Evolutionary conservation across 2,888 invertebrate species (phyloP).

Genomic region (Hirtodrosophila duncani): DNA sequence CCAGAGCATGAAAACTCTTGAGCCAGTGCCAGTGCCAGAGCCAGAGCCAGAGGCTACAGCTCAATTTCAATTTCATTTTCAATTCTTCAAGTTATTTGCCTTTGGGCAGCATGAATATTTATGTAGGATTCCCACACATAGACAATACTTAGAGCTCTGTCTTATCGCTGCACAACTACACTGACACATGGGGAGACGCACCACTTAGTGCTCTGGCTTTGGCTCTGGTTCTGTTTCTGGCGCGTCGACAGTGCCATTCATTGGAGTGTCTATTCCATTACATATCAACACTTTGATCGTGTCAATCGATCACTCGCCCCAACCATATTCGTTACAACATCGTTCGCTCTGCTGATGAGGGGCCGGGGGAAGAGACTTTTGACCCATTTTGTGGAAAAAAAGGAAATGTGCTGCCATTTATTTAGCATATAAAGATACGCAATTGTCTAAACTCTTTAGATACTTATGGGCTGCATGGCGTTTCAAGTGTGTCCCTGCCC

Average conservation of each 20-base stretch:
- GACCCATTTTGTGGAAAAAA: constrained; percentile 77
- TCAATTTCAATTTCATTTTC: constrained; percentile 49
- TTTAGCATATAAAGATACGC: constrained; percentile 65
- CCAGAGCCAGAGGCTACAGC: too few relatives aligned
- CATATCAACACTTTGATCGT: constrained; percentile 74
- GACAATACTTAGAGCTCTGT: constrained; percentile 14
- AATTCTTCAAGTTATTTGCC: constrained; percentile 68
- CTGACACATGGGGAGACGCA: constrained; percentile 2
- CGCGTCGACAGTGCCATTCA: constrained; percentile 50
- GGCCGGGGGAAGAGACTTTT: too few relatives aligned
- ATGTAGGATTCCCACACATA: constrained; percentile 58
- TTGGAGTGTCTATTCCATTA: constrained; percentile 53
- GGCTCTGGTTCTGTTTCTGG: constrained; percentile 11
- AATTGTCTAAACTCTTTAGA: constrained; percentile 50
- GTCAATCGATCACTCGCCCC: constrained; percentile 69
- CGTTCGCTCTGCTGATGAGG: constrained; percentile 60
- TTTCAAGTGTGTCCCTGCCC: constrained; percentile 57
- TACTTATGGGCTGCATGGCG: constrained; percentile 18
- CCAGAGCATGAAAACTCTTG: constrained; percentile 60
- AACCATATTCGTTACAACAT: constrained; percentile 52
- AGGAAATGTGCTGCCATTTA: constrained; percentile 72
- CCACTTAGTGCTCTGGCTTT: constrained; percentile 49
- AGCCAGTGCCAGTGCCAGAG: too few relatives aligned
- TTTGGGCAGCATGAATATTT: constrained; percentile 63
- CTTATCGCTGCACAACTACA: constrained; percentile 34